phyloP scores from a whole-genome alignment of 1,140 invertebrate genomes.

The Anthonomus grandis region DNA sequence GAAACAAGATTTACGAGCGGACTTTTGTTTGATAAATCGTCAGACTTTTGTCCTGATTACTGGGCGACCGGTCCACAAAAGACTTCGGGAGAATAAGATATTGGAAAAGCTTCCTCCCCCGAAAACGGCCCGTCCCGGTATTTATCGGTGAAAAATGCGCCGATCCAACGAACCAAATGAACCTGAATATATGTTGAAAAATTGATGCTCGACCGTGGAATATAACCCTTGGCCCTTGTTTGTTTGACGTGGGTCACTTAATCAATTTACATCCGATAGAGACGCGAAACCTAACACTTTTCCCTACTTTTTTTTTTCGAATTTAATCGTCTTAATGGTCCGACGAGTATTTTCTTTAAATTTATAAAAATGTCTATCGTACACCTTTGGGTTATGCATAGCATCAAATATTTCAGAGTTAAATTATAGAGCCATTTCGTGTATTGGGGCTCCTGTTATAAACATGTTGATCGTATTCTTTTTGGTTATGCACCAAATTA shows the following conservation, averaged over 20 bases:
- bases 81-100: constrained; percentile 35
- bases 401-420: too few relatives aligned
- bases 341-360: too few relatives aligned
- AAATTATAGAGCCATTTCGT: too few relatives aligned
- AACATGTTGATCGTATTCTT: too few relatives aligned
- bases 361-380: too few relatives aligned
- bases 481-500: too few relatives aligned
- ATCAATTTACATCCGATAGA: too few relatives aligned
- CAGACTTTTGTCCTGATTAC: constrained; percentile 41
- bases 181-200: constrained; percentile 30
- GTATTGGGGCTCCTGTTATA: too few relatives aligned
- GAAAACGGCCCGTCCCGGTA: constrained; percentile 30
- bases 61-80: constrained; percentile 35
- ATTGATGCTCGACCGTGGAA: not conserved
- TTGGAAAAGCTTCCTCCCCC: constrained; percentile 35
- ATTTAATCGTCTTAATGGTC: not conserved
- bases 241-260: constrained; percentile 7
- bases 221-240: constrained; percentile 1
- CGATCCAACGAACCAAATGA: constrained; percentile 29
- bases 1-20: constrained; percentile 37
- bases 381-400: too few relatives aligned
- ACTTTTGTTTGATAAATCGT: constrained; percentile 39
- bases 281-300: too few relatives aligned
- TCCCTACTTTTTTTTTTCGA: too few relatives aligned
- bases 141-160: constrained; percentile 41